Base-by-base conservation (phyloP, 2,888 invertebrate genomes). In the Hyppa rectilinea region DNA sequence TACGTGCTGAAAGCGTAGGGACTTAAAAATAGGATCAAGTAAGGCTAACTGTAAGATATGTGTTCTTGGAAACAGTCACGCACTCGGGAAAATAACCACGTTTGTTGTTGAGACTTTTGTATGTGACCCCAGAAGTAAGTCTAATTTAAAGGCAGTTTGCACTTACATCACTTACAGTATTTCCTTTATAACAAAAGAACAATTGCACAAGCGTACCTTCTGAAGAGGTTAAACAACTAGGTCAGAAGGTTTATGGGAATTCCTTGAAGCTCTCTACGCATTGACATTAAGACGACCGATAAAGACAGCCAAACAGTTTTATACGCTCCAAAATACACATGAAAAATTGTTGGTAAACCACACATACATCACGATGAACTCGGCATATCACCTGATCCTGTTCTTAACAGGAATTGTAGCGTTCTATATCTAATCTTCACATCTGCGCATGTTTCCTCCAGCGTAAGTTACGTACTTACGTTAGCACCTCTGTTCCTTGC, bases 401-500 rank as follows among this genome's bases (percentile, higher is more conserved):
- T 89, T 89, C 88, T 87, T 86, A 89, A 89, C 90, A 90, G 90
- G 91, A 90, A 91, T 89, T 91, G 91, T 93, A 90, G 81, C 85
- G 88, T 90, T 90, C 89, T 82, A 81, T 89, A 95, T 95, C 94
- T 95, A 93, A 94, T 95, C 95, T 92, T 81, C 71, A 72, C 89
- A 94, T 95, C 94, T 92, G 89, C 81, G 90, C 91, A 92, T 90
- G 92, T 93, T 93, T 90, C 89, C 88, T 88, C 87, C 85, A 82
- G 73, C 75, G 84, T 88, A 87, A 90, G 84, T 89, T 87, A 89
- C 78, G 78, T 82, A 85, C 85, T 75, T 80, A 85, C 81, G 84
- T 84, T 87, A 85, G 85, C 86, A 87, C 87, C 87, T 87, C 82
- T 77, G 82, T 78, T 83, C 82, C 80, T 83, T 85, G 87, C 87